Conservation (phyloP, 2,888 invertebrate genomes). For the Meteorus cinctellus region DNA sequence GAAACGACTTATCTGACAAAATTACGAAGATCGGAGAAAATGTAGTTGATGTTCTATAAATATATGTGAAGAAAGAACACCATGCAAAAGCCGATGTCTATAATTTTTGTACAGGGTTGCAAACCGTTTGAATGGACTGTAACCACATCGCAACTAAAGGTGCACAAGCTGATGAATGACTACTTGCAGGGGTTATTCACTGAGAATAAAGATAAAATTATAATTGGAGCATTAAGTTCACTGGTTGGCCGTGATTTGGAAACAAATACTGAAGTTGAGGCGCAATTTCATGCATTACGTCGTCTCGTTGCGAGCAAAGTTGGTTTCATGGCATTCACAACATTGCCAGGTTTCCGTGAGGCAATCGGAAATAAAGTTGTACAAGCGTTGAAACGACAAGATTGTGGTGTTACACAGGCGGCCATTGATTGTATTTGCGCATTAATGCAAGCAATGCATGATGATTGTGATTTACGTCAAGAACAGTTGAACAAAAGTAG, state of each 20-base stretch:
- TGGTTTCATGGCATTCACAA: conserved; percentile 96
- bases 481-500: conserved; percentile 99
- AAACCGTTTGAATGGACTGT: conserved; percentile 70
- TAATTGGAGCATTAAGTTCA: conserved; percentile 90
- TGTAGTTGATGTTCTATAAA: no score
- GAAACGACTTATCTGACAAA: neutral
- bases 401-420: conserved; percentile 94
- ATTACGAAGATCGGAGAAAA: neutral
- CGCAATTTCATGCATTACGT: conserved; percentile 95
- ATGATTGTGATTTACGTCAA: conserved; percentile 96
- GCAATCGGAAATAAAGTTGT: conserved; percentile 95
- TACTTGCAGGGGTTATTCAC: conserved; percentile 91
- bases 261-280: conserved; percentile 87
- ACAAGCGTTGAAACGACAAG: conserved; percentile 88
- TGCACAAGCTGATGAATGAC: conserved; percentile 64
- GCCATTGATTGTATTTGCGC: conserved; percentile 98
- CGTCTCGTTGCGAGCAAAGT: conserved; percentile 97
- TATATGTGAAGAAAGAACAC: conserved; percentile 1
- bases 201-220: conserved; percentile 98
- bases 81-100: neutral
- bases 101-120: conserved; percentile 64
- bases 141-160: conserved; percentile 64
- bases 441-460: conserved; percentile 98
- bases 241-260: conserved; percentile 82
- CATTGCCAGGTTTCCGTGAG: conserved; percentile 93